These are phyloP conservation scores for Actias luna DNA, from an alignment of 2,888 invertebrate genomes.

Conservation along the genomic window DNA sequence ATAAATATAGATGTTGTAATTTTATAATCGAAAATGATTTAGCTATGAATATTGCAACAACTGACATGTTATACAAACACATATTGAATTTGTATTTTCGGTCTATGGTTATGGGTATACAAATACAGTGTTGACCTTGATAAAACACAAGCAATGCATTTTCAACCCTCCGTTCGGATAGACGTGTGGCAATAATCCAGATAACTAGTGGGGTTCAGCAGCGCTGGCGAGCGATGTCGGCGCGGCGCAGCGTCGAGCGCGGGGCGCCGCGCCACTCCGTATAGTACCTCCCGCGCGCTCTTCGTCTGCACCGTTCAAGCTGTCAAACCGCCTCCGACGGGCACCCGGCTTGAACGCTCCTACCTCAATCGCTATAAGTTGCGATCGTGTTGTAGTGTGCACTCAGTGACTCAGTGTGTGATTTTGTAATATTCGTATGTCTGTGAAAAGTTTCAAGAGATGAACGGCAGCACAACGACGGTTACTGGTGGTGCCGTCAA, in stretches of 20 bases:
- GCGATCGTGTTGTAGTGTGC: conserved; percentile 67
- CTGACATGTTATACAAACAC: not conserved
- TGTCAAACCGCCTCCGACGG: conserved; percentile 81
- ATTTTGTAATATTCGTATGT: conserved; percentile 71
- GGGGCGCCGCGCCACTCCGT: conserved; percentile 53
- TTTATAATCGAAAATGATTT: not conserved
- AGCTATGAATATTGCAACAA: not conserved
- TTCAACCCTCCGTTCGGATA: conserved; percentile 69
- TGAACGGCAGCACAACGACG: conserved; percentile 81
- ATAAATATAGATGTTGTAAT: no score
- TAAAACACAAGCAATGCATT: conserved; percentile 62
- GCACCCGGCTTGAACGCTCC: conserved; percentile 77
- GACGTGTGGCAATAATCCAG: conserved; percentile 67
- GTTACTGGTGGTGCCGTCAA: conserved; percentile 76
- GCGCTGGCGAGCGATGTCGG: conserved; percentile 48
- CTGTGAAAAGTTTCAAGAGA: conserved; percentile 63
- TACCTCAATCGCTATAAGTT: conserved; percentile 57
- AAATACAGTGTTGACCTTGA: conserved; percentile 62
- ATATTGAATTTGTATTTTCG: conserved; percentile 4
- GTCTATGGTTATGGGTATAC: conserved; percentile 17
- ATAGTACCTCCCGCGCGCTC: conserved; percentile 68
- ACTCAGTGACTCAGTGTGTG: conserved; percentile 72
- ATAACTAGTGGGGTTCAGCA: conserved; percentile 52
- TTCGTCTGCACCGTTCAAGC: conserved; percentile 65
- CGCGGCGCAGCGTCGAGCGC: conserved; percentile 53